Base-by-base conservation (phyloP, 1,140 invertebrate species). In the Orussus abietinus region DNA sequence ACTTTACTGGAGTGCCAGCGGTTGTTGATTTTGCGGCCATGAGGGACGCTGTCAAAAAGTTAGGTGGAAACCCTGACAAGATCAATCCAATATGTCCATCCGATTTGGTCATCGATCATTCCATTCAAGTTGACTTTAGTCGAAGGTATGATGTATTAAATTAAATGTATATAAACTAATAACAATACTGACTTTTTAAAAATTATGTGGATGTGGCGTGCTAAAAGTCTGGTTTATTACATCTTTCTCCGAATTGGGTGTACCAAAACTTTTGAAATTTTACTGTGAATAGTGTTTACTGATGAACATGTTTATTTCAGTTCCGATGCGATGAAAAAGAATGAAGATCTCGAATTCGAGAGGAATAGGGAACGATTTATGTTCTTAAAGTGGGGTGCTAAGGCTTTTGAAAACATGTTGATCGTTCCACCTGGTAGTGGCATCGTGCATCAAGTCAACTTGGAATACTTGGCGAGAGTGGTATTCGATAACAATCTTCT, bases 11-110 rank as follows among this genome's bases (percentile, higher is more conserved):
- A n/a, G 93, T 99, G 0, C 95, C 96, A 11, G 94, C 93, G 5
- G 92, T 99, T 6, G 95, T 98, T 7, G 96, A 99, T 73, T 96
- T 99, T 78, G 96, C 96, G 21, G 92, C 93, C 4, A 98, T 99
- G 95, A 76, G 96, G 57, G 94, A 98, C 78, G 92, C 93, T 13
- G 92, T 98, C 0, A 82, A 88, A 58, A 74, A 78, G 21, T 74
- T 98, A 6, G 87, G 86, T 1, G 92, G 91, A 2, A 77, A 98
- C 77, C 90, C 94, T 3, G 77, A 93, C 45, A 89, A 88, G 71
- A 97, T 99, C 48, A 98, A 99, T 75, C 96, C 96, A 2, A 83
- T 95, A 30, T 98, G 95, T 66, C 96, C 96, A 4, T 91, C 93
- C 2, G 96, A 98, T 75, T 76, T 99, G 39, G 94, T 98, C 22